A percentile compares a stretch with the other conserved stretches of the same genome.
Conservation (phyloP, 2,888 invertebrate species). For the Agrilus cyanescens region DNA sequence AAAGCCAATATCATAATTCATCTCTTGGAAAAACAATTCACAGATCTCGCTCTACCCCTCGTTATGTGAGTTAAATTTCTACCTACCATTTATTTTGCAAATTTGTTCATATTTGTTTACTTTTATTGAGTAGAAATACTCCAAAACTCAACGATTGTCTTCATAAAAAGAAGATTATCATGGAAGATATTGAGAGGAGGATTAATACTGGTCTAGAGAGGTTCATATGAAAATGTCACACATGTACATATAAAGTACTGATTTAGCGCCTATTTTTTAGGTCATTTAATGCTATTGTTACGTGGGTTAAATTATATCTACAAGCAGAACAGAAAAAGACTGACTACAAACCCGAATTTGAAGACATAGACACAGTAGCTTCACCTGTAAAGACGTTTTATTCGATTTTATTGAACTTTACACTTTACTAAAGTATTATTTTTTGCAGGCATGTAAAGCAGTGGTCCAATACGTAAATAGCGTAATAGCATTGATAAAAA, state of each 20-base stretch:
- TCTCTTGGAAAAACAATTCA: constrained; percentile 85
- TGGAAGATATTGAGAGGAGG: constrained; percentile 85
- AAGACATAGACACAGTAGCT: constrained; percentile 68
- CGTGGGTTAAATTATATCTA: constrained; percentile 83
- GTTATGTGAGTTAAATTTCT: constrained; percentile 52
- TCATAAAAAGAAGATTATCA: constrained; percentile 70
- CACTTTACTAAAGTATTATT: constrained; percentile 1
- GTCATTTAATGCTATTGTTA: constrained; percentile 74
- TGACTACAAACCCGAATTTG: constrained; percentile 83
- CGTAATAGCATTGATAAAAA: constrained; percentile 65
- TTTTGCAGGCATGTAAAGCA: constrained; percentile 61
- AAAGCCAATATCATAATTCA: constrained; percentile 90
- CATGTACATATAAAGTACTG: constrained; percentile 15
- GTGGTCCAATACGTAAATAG: constrained; percentile 75
- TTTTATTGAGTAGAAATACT: constrained; percentile 53
- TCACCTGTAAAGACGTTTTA: constrained; percentile 57
- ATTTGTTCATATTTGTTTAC: not conserved
- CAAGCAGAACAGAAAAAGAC: constrained; percentile 91
- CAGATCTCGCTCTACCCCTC: constrained; percentile 78
- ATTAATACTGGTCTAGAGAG: constrained; percentile 77
- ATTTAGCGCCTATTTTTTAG: constrained; percentile 27
- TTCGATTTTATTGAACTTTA: constrained; percentile 6
- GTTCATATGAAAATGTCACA: constrained; percentile 12
- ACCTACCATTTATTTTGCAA: constrained; percentile 5
- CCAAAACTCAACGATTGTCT: constrained; percentile 81